Base-by-base conservation (phyloP, 2,888 invertebrate species). In the Mycalesis mineus region DNA sequence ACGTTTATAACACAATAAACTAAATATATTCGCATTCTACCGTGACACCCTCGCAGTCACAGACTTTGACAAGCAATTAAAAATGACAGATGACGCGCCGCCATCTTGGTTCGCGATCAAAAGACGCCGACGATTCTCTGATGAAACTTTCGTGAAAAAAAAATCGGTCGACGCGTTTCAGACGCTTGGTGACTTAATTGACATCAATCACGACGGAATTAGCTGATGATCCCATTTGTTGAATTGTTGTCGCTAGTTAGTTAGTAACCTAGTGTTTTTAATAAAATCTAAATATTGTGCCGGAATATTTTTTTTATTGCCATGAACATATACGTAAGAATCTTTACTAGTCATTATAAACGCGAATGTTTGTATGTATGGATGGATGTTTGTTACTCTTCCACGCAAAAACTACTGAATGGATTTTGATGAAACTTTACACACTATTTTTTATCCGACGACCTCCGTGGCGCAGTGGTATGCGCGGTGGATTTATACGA, bases 31-130 rank as follows among this genome's bases (percentile, higher is more conserved):
- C 72, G 79, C 82, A 76, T 77, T 73, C 75, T 75, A 76, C 82
- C 85, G 80, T 77, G 71, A 75, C 78, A 73, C 71, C 68, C 66
- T 65, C 70, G 13, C 64, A 65, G 61, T 60, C 40, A 62, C 33
- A 9, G 73, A 76, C 74, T 82, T 82, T 85, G 88, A 88, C 88
- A 86, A 76, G 80, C 87, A 88, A 88, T 88, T 88, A 88, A 87
- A 88, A 88, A 87, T 88, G 88, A 88, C 87, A 84, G 86, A 88
- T 88, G 87, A 83, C 72, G 68, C 54, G 68, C 52, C 77, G 84
- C 86, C 86, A 86, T 84, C 73, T 86, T 85, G 82, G 63, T 59
- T 62, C 67, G 72, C 70, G 72, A 68, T 82, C 82, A 84, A 87
- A 78, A 29, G 68, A 68, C 66, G 71, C 82, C 80, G 82, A 65